Evolutionary conservation across 1,140 invertebrate species (phyloP), one percentile per base, ranked within the genome.

Genomic region (Riptortus pedestris): DNA sequence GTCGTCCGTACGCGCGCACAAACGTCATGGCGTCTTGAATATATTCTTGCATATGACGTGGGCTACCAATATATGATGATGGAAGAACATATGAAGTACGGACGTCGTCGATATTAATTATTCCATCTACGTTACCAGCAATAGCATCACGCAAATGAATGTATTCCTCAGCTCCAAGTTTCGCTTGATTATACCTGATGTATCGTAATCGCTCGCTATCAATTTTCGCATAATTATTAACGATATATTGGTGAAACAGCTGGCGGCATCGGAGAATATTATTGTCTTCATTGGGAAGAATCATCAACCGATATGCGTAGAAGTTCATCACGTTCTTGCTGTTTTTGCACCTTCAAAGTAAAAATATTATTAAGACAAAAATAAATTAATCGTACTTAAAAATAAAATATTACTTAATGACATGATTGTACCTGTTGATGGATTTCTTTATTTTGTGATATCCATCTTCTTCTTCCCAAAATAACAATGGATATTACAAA

Each of bases 1-100:
- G 71, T 61, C 66, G 27, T 52, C 62, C 78, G 72, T 71, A 76
- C 45, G 69, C 62, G 11, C 69, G 60, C 4, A 76, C 74, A 63
- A 73, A 75, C 2, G 72, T 67, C 72, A 79, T 76, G 1, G 74
- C 73, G 71, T 81, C 78, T 69, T 77, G 75, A 45, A 68, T 71
- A 14, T 70, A 60, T 68, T 75, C 70, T n/a, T 78, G 71, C 73
- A 77, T 76, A 43, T 75, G 65, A 26, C 75, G 67, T 60, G 74
- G 75, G 62, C 75, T 69, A 2, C 73, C 75, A 12, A 64, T 69
- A 67, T 72, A 78, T 4, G 70, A 58, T 24, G 75, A 73, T 43
- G 75, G 74, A 20, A 76, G 66, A 33, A 78, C 69, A 38, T 73
- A 69, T n/a, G 24, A 12, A 22, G 69, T 66, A 14, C 69, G 73